These are phyloP conservation scores for Prochilodus magdalenae DNA, from an alignment of 2,113 vertebrate genomes.

Conservation along the genomic window DNA sequence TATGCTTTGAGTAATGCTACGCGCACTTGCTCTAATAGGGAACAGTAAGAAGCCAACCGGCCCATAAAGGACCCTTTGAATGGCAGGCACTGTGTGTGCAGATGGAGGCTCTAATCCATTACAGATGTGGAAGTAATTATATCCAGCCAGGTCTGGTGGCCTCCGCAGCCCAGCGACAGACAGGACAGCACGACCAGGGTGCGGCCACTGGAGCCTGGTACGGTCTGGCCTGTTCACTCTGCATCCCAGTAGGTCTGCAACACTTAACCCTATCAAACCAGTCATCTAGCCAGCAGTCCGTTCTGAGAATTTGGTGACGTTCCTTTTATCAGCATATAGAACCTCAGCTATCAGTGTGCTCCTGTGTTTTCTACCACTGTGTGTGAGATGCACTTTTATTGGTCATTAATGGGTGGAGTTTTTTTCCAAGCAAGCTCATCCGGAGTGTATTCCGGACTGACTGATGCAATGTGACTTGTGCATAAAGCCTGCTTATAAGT, in stretches of 20 bases:
- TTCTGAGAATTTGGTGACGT: no score
- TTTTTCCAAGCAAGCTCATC: no score
- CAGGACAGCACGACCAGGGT: conserved; percentile 55
- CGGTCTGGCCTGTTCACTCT: conserved; percentile 3
- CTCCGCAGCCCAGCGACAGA: conserved; percentile 71
- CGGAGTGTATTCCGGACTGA: no score
- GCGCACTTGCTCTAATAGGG: conserved; percentile 68
- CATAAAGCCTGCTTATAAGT: no score
- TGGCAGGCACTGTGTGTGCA: conserved; percentile 67
- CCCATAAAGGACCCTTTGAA: conserved; percentile 82
- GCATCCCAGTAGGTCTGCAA: background rate
- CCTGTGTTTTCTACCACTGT: no score
- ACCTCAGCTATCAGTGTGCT: no score
- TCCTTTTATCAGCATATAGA: no score
- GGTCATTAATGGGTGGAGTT: no score
- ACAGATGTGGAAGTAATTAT: conserved; percentile 82
- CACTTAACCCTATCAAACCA: no score
- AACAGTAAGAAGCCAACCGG: conserved; percentile 70
- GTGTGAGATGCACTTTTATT: no score
- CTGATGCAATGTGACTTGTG: no score
- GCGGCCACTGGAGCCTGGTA: conserved; percentile 22
- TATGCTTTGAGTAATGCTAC: conserved; percentile 42
- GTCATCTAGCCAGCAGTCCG: no score
- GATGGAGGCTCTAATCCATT: conserved; percentile 68
- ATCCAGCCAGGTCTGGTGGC: conserved; percentile 77